phyloP scores from a whole-genome alignment of 1,140 invertebrate species.

The Drosophila ironensis region DNA sequence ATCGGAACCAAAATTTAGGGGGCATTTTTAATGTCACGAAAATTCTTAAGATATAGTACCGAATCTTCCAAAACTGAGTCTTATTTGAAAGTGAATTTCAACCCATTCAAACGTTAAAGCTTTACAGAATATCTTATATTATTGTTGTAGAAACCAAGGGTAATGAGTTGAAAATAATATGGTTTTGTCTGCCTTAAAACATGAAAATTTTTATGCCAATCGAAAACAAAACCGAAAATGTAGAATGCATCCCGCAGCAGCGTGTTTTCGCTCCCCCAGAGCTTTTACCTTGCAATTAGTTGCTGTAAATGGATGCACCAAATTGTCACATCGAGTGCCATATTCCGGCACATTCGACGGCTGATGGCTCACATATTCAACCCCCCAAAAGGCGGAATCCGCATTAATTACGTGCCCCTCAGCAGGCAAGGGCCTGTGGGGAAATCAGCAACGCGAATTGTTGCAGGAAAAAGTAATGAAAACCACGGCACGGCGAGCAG shows the following conservation, averaged over 20 bases:
- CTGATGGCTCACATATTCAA: slow-evolving; percentile 15
- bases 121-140: too few species aligned
- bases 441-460: slow-evolving; percentile 57
- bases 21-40: too few species aligned
- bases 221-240: slow-evolving; percentile 14
- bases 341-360: slow-evolving; percentile 24
- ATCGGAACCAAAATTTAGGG: too few species aligned
- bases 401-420: slow-evolving; percentile 55
- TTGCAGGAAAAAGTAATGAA: slow-evolving; percentile 32
- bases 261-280: background rate
- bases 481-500: slow-evolving; percentile 17
- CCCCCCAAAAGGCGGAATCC: slow-evolving; percentile 4
- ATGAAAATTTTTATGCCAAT: slow-evolving; percentile 1
- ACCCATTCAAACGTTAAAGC: too few species aligned
- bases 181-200: too few species aligned
- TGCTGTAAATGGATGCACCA: slow-evolving; percentile 38
- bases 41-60: too few species aligned
- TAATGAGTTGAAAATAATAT: too few species aligned
- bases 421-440: slow-evolving; percentile 34
- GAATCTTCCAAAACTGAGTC: too few species aligned
- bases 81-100: too few species aligned
- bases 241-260: background rate
- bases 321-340: slow-evolving; percentile 55
- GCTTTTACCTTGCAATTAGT: slow-evolving; percentile 46
- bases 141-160: too few species aligned